phyloP scores from a whole-genome alignment of 2,113 vertebrate species.

The Ahaetulla prasina region DNA sequence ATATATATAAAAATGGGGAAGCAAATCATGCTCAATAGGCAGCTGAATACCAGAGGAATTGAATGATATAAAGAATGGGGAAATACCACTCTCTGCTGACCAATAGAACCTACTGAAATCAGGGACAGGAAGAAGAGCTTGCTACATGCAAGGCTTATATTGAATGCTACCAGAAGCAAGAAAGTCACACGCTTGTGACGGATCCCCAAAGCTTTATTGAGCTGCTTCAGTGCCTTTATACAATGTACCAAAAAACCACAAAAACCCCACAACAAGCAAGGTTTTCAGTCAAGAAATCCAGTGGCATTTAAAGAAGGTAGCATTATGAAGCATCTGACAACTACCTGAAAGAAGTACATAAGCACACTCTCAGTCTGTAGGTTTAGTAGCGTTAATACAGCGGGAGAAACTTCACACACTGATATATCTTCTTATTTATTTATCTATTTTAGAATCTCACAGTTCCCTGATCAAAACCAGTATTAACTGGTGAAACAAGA shows the following conservation, averaged over 20 bases:
- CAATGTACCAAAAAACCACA: neutral
- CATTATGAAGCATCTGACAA: neutral
- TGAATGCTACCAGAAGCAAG: conserved; percentile 57
- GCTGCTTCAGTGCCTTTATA: conserved; percentile 43
- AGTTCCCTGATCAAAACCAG: no score
- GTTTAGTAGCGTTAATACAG: neutral
- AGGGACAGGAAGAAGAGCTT: conserved; percentile 50
- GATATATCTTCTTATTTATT: neutral
- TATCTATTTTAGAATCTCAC: neutral
- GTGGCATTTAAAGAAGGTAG: conserved; percentile 6
- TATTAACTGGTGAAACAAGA: neutral
- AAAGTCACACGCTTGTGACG: conserved; percentile 54
- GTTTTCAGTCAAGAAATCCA: neutral
- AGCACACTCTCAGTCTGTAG: neutral
- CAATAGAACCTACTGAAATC: conserved; percentile 52
- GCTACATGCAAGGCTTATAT: conserved; percentile 25
- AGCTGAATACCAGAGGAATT: conserved; percentile 24
- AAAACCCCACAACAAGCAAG: conserved; percentile 31
- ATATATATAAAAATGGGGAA: conserved; percentile 23
- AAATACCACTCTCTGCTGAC: conserved; percentile 53
- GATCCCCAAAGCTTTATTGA: conserved; percentile 50
- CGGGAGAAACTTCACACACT: neutral
- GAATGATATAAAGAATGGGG: conserved; percentile 52
- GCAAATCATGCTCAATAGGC: conserved; percentile 26
- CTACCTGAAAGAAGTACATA: neutral